These are phyloP conservation scores for Lepus americanus DNA, from an alignment of 2,113 vertebrate genomes.

Conservation along the genomic window DNA sequence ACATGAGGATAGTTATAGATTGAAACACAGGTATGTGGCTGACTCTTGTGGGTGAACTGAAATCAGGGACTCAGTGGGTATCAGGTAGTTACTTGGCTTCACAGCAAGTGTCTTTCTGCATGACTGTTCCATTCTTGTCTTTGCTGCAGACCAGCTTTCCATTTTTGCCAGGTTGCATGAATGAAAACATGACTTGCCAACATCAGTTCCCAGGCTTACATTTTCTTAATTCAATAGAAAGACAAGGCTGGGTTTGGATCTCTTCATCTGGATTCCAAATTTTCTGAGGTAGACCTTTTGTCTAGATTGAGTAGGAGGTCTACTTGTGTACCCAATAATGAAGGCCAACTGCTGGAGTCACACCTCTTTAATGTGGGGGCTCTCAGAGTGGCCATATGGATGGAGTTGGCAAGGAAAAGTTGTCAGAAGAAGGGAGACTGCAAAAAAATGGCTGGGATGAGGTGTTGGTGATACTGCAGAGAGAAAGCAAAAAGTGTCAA, in stretches of 20 bases:
- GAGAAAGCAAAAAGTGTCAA: not conserved
- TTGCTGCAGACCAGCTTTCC: not conserved
- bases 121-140: not conserved
- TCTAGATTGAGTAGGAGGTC: not conserved
- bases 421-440: slow-evolving; percentile 16
- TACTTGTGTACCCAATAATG: not conserved
- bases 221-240: not conserved
- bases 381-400: not conserved
- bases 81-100: not conserved
- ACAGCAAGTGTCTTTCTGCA: not conserved
- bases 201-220: not conserved
- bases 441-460: not conserved
- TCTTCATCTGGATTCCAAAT: slow-evolving; percentile 20
- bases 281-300: not conserved
- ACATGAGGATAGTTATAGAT: not conserved
- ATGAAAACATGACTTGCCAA: not conserved
- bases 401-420: not conserved
- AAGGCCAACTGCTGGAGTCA: not conserved
- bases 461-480: not conserved
- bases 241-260: not conserved
- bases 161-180: not conserved
- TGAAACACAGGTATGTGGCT: not conserved
- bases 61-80: not conserved
- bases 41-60: not conserved
- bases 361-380: not conserved